Base-by-base conservation (phyloP, 2,797 vertebrate genomes). In the Trichosurus vulpecula region DNA sequence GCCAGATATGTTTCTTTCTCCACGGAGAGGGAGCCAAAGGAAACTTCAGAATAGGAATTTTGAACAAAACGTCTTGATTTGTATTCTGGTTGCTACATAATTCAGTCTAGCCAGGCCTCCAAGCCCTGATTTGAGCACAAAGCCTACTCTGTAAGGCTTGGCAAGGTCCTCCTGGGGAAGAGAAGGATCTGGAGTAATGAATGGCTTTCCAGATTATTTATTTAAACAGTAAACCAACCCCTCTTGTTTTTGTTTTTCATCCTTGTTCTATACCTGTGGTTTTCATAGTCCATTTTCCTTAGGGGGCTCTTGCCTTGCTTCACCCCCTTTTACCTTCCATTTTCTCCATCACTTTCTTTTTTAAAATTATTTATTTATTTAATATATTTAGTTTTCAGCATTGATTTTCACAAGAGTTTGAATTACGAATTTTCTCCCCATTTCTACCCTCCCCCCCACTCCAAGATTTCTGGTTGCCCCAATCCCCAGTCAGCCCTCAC, bases 61-160 rank as follows among this genome's bases (percentile, higher is more conserved):
- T 53, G 29, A 92, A 87, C 6, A 61, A 55, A 92, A 35, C 81
- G 90, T 51, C 89, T 97, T 90, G 19, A 55, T 5, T 93, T 93
- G n/a, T 22, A 92, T 93, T 52, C 57, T 89, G 81, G 35, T 87
- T 90, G 13, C 27, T 56, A 31, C 55, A 22, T 92, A 91, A n/a
- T 52, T 54, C 13, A 58, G 53, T n/a, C 52, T 25, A 25, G 25
- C 51, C 12, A 92, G 10, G 27, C 53, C 12, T 90, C 52, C 52
- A 41, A 52, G 2, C 2, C 22, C 52, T 95, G 55, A 54, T 74
- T 93, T 61, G 19, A 91, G 27, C 92, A 56, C n/a, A 94, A 54
- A 95, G 0, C 54, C 57, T 16, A 51, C 47, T 12, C 51, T 91
- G 12, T 90, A 47, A 57, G 56, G 66, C 41, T 14, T 25, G 56